Conservation (phyloP, 92 coral and sea anemone genomes). For the Montipora capitata region DNA sequence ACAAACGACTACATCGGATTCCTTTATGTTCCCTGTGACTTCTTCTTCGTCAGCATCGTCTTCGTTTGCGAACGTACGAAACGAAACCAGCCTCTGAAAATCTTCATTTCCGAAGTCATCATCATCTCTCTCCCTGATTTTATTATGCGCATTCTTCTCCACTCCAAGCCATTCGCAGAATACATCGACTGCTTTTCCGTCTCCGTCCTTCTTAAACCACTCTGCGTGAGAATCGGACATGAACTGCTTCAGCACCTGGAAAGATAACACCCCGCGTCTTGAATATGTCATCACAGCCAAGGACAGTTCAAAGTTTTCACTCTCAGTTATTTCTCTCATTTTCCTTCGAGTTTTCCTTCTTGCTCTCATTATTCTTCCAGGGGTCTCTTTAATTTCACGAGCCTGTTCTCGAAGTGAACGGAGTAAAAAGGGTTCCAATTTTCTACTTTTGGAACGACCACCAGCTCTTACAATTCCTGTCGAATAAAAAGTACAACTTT, state of each 20-base stretch:
- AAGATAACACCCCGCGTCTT: slow-evolving; percentile 55
- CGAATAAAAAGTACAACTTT: slow-evolving; percentile 7
- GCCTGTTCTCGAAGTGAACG: slow-evolving; percentile 54
- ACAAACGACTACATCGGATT: slow-evolving; percentile 25
- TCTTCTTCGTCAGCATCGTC: slow-evolving; percentile 23
- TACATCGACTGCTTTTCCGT: background rate
- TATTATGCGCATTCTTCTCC: background rate
- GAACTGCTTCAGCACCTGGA: slow-evolving; percentile 16
- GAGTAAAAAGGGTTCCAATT: slow-evolving; percentile 66
- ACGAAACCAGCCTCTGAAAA: slow-evolving; percentile 38
- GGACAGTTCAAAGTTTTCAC: slow-evolving; percentile 17
- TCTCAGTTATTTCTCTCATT: slow-evolving; percentile 15
- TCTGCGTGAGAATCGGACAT: slow-evolving; percentile 47
- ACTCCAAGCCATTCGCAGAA: slow-evolving; percentile 51
- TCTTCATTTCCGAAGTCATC: background rate
- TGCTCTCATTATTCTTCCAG: slow-evolving; percentile 27
- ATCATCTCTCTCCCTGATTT: background rate
- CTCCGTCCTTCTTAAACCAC: slow-evolving; percentile 59
- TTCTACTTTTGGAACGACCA: slow-evolving; percentile 76
- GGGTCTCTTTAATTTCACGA: slow-evolving; percentile 26
- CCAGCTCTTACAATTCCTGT: slow-evolving; percentile 90
- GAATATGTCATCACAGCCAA: slow-evolving; percentile 25
- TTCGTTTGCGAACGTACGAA: slow-evolving; percentile 44
- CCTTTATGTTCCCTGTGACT: background rate
- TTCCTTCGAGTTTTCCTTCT: slow-evolving; percentile 34